phyloP scores from a whole-genome alignment of 2,888 invertebrate genomes.

The Drosophila picticornis region DNA sequence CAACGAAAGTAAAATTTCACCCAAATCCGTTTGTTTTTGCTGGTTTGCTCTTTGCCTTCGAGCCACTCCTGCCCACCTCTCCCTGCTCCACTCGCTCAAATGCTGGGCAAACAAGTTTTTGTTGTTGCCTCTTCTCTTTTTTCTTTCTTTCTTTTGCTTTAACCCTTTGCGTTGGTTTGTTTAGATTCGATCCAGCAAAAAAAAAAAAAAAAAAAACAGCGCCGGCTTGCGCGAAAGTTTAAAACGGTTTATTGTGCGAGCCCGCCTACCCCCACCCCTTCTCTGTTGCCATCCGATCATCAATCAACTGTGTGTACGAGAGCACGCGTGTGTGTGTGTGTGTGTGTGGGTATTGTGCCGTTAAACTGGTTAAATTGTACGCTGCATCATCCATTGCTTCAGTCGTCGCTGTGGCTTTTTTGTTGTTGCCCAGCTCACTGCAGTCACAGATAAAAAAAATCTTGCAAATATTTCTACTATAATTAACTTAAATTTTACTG shows the following conservation, averaged over 20 bases:
- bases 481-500: constrained; percentile 20
- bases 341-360: constrained; percentile 47
- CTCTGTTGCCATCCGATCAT: constrained; percentile 13
- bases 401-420: constrained; percentile 21
- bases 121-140: constrained; percentile 19
- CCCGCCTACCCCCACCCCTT: constrained; percentile 28
- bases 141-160: constrained; percentile 18
- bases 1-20: constrained; percentile 81
- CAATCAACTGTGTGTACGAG: constrained; percentile 28
- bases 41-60: constrained; percentile 44
- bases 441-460: constrained; percentile 35
- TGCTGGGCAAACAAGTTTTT: constrained; percentile 63
- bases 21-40: constrained; percentile 70
- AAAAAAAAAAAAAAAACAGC: constrained; percentile 3
- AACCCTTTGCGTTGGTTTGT: constrained; percentile 55
- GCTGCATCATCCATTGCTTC: constrained; percentile 35
- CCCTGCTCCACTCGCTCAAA: constrained; percentile 20
- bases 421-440: constrained; percentile 28
- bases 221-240: constrained; percentile 70
- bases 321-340: constrained; percentile 12
- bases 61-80: neutral
- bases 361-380: constrained; percentile 74
- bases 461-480: constrained; percentile 26
- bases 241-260: constrained; percentile 58
- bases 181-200: constrained; percentile 53